phyloP scores from a whole-genome alignment of 2,797 vertebrate genomes.

The Aeoliscus strigatus region DNA sequence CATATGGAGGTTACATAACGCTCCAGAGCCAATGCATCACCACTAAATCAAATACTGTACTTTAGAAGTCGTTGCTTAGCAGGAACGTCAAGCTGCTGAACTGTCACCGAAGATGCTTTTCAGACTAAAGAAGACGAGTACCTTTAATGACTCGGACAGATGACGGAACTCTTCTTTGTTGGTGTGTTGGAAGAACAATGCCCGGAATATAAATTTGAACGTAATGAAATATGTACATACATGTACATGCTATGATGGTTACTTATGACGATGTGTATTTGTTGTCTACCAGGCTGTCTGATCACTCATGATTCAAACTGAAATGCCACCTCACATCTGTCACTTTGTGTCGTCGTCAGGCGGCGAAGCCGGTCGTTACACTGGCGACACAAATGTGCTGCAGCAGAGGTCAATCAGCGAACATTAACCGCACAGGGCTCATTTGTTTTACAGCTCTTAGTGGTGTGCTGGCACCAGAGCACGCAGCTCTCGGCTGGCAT shows the following conservation, averaged over 20 bases:
- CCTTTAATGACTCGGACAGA: no score
- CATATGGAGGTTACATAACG: conserved; percentile 68
- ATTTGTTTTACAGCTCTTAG: conserved; percentile 75
- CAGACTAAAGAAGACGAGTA: no score
- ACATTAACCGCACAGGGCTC: conserved; percentile 70
- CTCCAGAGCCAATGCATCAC: conserved; percentile 50
- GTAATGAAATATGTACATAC: no score
- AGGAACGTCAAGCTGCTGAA: no score
- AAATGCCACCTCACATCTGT: conserved; percentile 52
- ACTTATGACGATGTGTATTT: no score
- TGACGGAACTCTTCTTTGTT: no score
- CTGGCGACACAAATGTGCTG: conserved; percentile 65
- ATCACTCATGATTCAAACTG: conserved; percentile 27
- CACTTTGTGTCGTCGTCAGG: conserved; percentile 51
- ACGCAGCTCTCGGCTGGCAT: conserved; percentile 64
- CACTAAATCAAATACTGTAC: conserved; percentile 52
- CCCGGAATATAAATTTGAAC: no score
- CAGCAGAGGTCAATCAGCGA: conserved; percentile 68
- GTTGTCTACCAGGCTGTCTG: no score
- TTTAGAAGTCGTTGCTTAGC: conserved; percentile 27
- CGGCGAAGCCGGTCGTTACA: conserved; percentile 58
- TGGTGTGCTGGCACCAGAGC: conserved; percentile 59
- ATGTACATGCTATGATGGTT: not conserved
- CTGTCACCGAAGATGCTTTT: no score
- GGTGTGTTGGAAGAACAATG: no score